These are phyloP conservation scores for Sitta carolinensis DNA, from an alignment of 2,797 vertebrate genomes.

Conservation along the genomic window DNA sequence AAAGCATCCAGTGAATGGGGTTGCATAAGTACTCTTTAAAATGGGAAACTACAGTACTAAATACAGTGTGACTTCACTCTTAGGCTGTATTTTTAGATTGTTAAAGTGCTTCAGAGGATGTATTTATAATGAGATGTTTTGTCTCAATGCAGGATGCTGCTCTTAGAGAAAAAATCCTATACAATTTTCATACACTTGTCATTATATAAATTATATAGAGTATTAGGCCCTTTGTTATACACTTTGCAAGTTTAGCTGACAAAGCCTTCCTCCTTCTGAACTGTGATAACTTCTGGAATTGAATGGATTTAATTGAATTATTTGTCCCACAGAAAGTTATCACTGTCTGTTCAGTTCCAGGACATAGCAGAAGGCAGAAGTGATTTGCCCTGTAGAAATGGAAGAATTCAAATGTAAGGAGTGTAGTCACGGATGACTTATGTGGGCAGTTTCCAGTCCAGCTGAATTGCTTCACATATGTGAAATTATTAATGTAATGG, in stretches of 20 bases:
- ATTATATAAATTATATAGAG: not conserved
- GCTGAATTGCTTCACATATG: conserved; percentile 45
- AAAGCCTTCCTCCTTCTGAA: not conserved
- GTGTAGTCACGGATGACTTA: not conserved
- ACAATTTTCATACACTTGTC: not conserved
- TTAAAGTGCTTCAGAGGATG: conserved; percentile 6
- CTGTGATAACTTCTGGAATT: not conserved
- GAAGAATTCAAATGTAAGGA: not conserved
- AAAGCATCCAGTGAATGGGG: not conserved
- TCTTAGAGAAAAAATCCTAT: not conserved
- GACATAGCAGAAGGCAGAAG: not conserved
- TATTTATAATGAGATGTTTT: not conserved
- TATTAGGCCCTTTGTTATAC: not conserved
- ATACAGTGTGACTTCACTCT: not conserved
- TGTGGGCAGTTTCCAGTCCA: conserved; percentile 4
- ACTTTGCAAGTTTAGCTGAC: not conserved
- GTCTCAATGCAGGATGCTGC: not conserved
- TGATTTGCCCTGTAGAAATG: not conserved
- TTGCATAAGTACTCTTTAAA: not conserved
- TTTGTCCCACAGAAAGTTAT: not conserved
- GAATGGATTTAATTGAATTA: conserved; percentile 23
- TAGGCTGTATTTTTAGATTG: conserved; percentile 36
- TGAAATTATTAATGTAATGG: conserved; percentile 29
- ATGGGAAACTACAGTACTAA: not conserved
- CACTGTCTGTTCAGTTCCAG: not conserved